These are phyloP conservation scores for Diaprepes abbreviatus DNA, from an alignment of 2,888 invertebrate genomes.

Conservation along the genomic window DNA sequence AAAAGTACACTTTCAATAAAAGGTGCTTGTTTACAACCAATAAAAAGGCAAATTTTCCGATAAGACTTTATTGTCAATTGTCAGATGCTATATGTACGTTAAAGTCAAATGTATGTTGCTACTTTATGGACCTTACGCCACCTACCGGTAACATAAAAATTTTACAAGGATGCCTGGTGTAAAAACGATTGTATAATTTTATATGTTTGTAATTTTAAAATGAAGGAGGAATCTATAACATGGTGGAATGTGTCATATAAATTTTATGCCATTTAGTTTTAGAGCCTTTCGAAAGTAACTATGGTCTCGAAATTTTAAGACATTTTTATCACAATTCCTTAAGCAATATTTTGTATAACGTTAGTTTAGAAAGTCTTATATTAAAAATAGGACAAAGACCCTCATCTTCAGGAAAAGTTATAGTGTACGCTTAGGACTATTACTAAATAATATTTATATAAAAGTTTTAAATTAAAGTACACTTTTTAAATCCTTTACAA, in stretches of 20 bases:
- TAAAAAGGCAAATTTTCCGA: conserved; percentile 35
- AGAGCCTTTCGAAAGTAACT: conserved; percentile 9
- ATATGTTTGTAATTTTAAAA: conserved; percentile 39
- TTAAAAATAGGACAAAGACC: too few relatives aligned
- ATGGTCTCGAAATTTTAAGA: not conserved
- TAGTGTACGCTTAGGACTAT: too few relatives aligned
- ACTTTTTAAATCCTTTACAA: too few relatives aligned
- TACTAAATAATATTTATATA: too few relatives aligned
- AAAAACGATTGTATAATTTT: conserved; percentile 42
- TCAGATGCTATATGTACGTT: conserved; percentile 34
- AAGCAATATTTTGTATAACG: too few relatives aligned
- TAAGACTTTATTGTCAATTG: conserved; percentile 41
- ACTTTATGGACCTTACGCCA: conserved; percentile 36
- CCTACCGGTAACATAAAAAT: conserved; percentile 33
- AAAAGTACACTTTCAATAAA: conserved; percentile 22
- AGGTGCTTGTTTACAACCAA: conserved; percentile 16
- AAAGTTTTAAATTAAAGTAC: too few relatives aligned
- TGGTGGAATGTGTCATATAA: conserved; percentile 14
- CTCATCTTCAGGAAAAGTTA: too few relatives aligned
- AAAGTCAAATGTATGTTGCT: conserved; percentile 34
- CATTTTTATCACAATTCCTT: not conserved
- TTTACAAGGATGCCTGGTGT: conserved; percentile 30
- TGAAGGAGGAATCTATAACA: conserved; percentile 17
- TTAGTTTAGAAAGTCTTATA: too few relatives aligned
- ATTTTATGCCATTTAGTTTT: conserved; percentile 28